Conservation (phyloP, 2,888 invertebrate species). For the Lydus trimaculatus region DNA sequence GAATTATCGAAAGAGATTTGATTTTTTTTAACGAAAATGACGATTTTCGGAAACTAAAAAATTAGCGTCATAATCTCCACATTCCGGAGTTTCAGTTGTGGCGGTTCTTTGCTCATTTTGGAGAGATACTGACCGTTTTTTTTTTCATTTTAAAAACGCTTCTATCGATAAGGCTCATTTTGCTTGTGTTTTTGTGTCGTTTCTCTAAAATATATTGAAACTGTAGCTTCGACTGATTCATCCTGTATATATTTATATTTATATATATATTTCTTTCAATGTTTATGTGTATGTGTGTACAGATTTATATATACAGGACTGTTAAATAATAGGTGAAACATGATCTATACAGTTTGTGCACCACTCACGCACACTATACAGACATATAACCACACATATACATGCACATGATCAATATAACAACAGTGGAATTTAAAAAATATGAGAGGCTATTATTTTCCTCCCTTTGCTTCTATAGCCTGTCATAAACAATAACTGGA, state of each 20-base stretch:
- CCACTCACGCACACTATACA: constrained; percentile 34
- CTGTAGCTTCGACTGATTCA: background rate
- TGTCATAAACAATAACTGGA: constrained; percentile 47
- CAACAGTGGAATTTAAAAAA: constrained; percentile 46
- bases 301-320: constrained; percentile 14
- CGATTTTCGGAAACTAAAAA: too few relatives aligned
- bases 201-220: too few relatives aligned
- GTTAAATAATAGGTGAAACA: constrained; percentile 37
- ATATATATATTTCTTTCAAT: background rate
- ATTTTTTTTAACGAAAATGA: too few relatives aligned
- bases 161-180: too few relatives aligned
- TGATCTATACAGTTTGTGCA: constrained; percentile 29
- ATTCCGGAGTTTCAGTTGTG: too few relatives aligned
- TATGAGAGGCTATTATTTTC: constrained; percentile 47
- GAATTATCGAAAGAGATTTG: too few relatives aligned
- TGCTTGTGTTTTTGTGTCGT: background rate
- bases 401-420: constrained; percentile 37
- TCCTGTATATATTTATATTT: background rate
- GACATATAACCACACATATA: background rate
- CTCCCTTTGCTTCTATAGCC: constrained; percentile 42
- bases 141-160: too few relatives aligned
- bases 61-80: too few relatives aligned
- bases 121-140: too few relatives aligned
- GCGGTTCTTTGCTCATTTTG: too few relatives aligned
- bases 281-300: background rate